Conservation (phyloP, 2,113 vertebrate genomes). For the Dicentrarchus labrax region DNA sequence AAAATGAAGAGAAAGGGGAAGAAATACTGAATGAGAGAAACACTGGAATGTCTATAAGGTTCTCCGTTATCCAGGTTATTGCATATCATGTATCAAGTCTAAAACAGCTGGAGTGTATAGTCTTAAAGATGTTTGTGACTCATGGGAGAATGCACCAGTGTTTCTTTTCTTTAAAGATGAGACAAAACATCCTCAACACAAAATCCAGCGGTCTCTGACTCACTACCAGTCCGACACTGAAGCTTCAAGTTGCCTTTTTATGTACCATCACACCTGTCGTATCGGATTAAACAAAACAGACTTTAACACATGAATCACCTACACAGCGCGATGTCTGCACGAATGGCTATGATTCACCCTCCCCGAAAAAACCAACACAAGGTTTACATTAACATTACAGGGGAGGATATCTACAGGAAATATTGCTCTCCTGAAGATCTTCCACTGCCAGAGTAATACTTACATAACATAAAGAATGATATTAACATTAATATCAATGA, state of each 20-base stretch:
- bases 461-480: too few relatives aligned
- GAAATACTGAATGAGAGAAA: background rate
- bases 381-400: too few relatives aligned
- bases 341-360: too few relatives aligned
- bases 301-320: too few relatives aligned
- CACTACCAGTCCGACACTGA: background rate
- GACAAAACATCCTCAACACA: constrained; percentile 24
- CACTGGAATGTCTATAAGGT: background rate
- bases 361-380: too few relatives aligned
- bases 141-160: background rate
- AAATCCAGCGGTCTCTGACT: constrained; percentile 22
- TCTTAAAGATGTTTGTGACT: background rate
- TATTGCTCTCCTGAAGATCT: too few relatives aligned
- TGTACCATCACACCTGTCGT: background rate
- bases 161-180: background rate
- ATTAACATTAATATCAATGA: too few relatives aligned
- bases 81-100: background rate
- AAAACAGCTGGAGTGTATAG: constrained; percentile 16
- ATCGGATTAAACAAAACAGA: background rate
- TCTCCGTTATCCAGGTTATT: constrained; percentile 6
- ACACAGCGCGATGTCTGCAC: too few relatives aligned
- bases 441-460: too few relatives aligned
- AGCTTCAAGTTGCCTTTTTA: background rate
- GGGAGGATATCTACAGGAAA: too few relatives aligned
- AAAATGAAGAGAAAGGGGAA: background rate